phyloP scores from a whole-genome alignment of 2,797 vertebrate species.

The Tokudaia muenninki region DNA sequence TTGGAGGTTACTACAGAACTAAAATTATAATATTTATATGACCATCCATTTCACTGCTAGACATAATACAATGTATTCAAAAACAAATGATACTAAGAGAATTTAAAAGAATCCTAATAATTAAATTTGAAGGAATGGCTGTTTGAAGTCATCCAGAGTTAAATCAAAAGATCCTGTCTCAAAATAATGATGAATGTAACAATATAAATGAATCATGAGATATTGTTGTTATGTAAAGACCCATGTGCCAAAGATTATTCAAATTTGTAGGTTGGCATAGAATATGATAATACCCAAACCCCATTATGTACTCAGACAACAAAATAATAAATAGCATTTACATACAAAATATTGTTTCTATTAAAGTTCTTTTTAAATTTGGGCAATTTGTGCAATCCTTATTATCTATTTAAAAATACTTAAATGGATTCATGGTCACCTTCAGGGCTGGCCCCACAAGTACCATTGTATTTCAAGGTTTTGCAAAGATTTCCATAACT shows the following conservation, averaged over 20 bases:
- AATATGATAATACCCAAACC: neutral
- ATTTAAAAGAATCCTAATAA: neutral
- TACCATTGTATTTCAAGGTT: conserved; percentile 49
- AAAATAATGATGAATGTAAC: neutral
- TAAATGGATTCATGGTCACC: neutral
- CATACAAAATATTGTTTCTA: neutral
- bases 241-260: neutral
- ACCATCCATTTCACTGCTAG: neutral
- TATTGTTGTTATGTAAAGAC: neutral
- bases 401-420: conserved; percentile 23
- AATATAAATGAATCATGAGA: too few species aligned
- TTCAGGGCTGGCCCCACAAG: neutral
- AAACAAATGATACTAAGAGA: neutral
- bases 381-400: neutral
- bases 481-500: neutral
- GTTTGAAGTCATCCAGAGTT: neutral
- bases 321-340: neutral
- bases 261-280: neutral
- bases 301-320: neutral
- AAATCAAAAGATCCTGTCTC: neutral
- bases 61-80: neutral
- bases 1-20: neutral
- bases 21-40: neutral
- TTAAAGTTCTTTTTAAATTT: neutral
- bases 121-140: neutral